These are phyloP conservation scores for Zhengitettix transpicula DNA, from an alignment of 2,888 invertebrate species.

Conservation along the genomic window DNA sequence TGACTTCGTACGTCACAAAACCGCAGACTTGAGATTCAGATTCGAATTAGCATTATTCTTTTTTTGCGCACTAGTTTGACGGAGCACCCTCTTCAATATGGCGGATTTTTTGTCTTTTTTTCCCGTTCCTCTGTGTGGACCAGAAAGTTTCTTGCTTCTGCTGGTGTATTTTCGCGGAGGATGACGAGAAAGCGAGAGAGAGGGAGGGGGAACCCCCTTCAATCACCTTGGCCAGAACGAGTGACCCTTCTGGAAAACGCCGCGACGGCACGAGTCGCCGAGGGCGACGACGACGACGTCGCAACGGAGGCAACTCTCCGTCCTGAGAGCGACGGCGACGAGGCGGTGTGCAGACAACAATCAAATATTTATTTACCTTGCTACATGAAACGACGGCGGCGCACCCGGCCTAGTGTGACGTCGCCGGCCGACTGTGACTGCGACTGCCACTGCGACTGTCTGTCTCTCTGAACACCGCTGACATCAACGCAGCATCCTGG, in stretches of 20 bases:
- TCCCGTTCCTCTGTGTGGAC: constrained; percentile 3
- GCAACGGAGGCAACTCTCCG: too few relatives aligned
- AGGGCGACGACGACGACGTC: neutral
- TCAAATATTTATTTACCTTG: constrained; percentile 25
- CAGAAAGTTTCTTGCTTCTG: neutral
- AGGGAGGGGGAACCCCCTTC: too few relatives aligned
- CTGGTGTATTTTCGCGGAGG: too few relatives aligned
- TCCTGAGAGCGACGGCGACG: too few relatives aligned
- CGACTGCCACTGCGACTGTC: too few relatives aligned
- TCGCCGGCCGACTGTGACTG: constrained; percentile 19
- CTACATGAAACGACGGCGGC: constrained; percentile 17
- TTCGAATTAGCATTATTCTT: neutral
- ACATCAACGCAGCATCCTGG: too few relatives aligned
- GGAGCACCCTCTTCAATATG: constrained; percentile 13
- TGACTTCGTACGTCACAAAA: neutral
- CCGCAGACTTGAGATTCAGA: neutral
- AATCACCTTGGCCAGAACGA: constrained; percentile 9
- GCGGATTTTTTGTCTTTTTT: constrained; percentile 13
- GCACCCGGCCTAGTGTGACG: constrained; percentile 17
- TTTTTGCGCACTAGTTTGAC: constrained; percentile 2
- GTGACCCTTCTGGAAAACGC: constrained; percentile 10
- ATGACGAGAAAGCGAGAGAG: too few relatives aligned
- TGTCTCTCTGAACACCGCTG: too few relatives aligned
- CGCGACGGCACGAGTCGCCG: neutral
- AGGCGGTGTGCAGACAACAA: constrained; percentile 4